Evolutionary conservation across 2,888 invertebrate genomes (phyloP), one percentile per base, ranked within the genome.

Genomic region (Drosophila picticornis): DNA sequence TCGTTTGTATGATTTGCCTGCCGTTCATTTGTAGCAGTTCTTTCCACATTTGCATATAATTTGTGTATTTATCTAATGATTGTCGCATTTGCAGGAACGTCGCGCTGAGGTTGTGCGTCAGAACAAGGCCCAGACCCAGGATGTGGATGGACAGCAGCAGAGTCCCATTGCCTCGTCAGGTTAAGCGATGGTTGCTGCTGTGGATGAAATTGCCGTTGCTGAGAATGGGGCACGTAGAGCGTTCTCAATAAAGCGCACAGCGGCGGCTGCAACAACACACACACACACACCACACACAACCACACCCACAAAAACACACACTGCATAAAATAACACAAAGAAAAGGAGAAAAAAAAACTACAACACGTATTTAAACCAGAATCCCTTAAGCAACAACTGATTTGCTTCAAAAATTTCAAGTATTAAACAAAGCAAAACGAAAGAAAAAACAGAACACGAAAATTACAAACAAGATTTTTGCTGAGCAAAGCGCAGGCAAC

Each of bases 21-120:
- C 91, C 52, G 29, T 68, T 80, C 27, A 75, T 59, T 79, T 76
- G 73, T 79, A 68, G 78, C 62, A 75, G 61, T 46, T 34, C 27
- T 25, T 19, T 9, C 19, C 29, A 9, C 10, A 38, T 16, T 57
- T 51, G 7, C 9, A 11, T 4, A 22, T 27, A 29, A n/a, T 48
- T 22, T 1, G 1, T 6, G 43, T 48, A 36, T 53, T 34, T 59
- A 22, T 11, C 31, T n/a, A n/a, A 25, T n/a, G 22, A 48, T 62
- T 65, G 13, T 64, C 34, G 25, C 25, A 57, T 22, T 83, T 92
- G 73, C 94, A 98, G 98, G 98, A 98, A 94, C 96, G 97, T 91
- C 97, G 97, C 92, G 97, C 97, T 59, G 98, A 98, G 94, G 94
- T 97, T 90, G 98, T 98, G 87, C 97, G 98, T 91, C 97, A 97